These are phyloP conservation scores for Raillietiella orientalis DNA, from an alignment of 2,888 invertebrate species.

Conservation along the genomic window DNA sequence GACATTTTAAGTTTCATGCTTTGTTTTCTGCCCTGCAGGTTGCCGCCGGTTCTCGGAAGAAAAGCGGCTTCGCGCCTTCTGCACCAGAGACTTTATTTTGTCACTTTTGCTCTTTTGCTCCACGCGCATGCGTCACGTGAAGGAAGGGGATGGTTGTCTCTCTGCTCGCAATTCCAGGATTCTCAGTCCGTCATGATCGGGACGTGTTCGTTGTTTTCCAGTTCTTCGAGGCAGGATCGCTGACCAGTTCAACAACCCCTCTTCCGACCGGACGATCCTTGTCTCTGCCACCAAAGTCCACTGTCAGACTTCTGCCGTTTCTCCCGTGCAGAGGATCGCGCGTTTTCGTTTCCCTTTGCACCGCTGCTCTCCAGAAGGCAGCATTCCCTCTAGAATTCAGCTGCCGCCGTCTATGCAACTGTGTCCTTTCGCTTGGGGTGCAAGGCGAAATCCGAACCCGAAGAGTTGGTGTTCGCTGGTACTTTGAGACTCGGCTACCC, in stretches of 20 bases:
- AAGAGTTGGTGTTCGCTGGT: conserved; percentile 46
- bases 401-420: conserved; percentile 5
- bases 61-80: conserved; percentile 39
- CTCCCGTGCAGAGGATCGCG: too few species aligned
- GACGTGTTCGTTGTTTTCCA: too few species aligned
- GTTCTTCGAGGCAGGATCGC: conserved; percentile 33
- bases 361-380: not conserved
- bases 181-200: too few species aligned
- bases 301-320: conserved; percentile 17
- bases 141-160: too few species aligned
- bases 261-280: conserved; percentile 27
- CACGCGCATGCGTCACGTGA: too few species aligned
- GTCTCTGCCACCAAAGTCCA: conserved; percentile 31
- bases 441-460: conserved; percentile 33
- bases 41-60: conserved; percentile 40
- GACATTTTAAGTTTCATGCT: too few species aligned
- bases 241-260: conserved; percentile 24
- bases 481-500: conserved; percentile 28
- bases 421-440: conserved; percentile 28
- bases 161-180: too few species aligned
- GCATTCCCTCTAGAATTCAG: not conserved
- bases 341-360: too few species aligned
- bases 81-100: conserved; percentile 42
- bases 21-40: conserved; percentile 16
- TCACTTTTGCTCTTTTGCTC: too few species aligned